Percentiles rank a stretch among this genome's conserved stretches.
These are phyloP conservation scores for Papilio aristodemus DNA, from an alignment of 1,140 invertebrate species.

Conservation along the genomic window DNA sequence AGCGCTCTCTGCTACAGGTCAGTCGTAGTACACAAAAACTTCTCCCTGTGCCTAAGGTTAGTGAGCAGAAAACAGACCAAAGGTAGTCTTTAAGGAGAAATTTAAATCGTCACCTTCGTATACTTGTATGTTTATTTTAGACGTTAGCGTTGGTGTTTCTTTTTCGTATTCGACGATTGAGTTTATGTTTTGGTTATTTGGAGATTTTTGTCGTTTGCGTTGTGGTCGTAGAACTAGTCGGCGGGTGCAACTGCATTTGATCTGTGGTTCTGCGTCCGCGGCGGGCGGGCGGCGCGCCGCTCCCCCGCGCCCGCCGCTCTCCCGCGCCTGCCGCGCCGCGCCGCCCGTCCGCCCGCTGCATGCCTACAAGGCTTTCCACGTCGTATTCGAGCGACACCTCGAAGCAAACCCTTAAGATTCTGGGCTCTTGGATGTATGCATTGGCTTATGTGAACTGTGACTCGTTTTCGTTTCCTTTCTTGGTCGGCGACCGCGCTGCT, in stretches of 20 bases:
- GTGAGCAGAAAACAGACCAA: conserved; percentile 89
- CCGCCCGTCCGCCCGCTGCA: conserved; percentile 72
- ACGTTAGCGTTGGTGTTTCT: conserved; percentile 78
- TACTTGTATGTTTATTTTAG: conserved; percentile 78
- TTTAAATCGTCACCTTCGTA: conserved; percentile 80
- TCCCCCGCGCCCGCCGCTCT: conserved; percentile 38
- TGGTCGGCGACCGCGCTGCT: conserved; percentile 69
- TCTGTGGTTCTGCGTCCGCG: conserved; percentile 78
- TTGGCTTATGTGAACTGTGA: conserved; percentile 80
- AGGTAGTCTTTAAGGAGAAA: conserved; percentile 83
- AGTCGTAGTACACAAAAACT: conserved; percentile 98
- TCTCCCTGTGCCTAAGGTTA: conserved; percentile 98
- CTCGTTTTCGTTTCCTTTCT: conserved; percentile 80
- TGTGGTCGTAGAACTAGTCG: conserved; percentile 77
- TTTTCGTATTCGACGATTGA: conserved; percentile 76
- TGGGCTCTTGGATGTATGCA: conserved; percentile 80
- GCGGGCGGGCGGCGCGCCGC: conserved; percentile 59
- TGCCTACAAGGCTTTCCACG: conserved; percentile 76
- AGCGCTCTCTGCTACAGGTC: conserved; percentile 99
- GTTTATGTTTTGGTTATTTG: conserved; percentile 70
- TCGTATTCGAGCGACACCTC: conserved; percentile 75
- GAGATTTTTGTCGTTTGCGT: conserved; percentile 71
- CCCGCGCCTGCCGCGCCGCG: conserved; percentile 48
- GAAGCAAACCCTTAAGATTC: conserved; percentile 79
- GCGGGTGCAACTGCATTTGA: conserved; percentile 78